Evolutionary conservation across 2,797 vertebrate species (phyloP), one percentile per base, ranked within the genome.

Genomic region (Sebastes trivittatus): DNA sequence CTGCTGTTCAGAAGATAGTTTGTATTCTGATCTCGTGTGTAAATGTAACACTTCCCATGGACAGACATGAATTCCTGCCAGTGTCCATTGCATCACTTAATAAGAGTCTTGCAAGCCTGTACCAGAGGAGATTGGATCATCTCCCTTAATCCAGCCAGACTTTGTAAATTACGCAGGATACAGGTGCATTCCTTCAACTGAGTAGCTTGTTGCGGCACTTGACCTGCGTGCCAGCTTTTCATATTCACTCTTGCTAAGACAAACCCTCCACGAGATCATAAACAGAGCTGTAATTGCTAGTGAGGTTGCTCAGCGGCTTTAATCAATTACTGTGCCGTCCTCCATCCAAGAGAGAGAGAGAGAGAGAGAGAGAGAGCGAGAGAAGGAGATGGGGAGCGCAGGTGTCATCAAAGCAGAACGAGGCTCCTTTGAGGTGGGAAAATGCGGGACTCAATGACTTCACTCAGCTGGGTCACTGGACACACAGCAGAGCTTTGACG

Each of bases 401-500:
- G 94, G 92, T 95, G 93, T 86, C 87, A 84, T 92, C 86, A 89
- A 46, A 87, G 89, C 85, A 90, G 88, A 92, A 83, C 82, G 89
- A 86, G 83, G 63, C 83, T 87, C 84, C 86, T 92, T 89, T 93
- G 89, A 91, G 89, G 85, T 90, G 86, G 87, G 85, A 87, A 49
- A 87, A 89, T 65, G 80, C 54, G 55, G 77, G 90, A 90, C 84
- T 90, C 87, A 92, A 91, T 89, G 90, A 87, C 89, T 92, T 92
- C 86, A 76, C 85, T 94, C 91, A 93, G 92, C 80, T 81, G 90
- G 88, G 91, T 91, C 90, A 90, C 77, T 72, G 88, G 91, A 92
- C 88, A 92, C 89, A 94, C 89, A 93, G 89, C 86, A 55, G 88
- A 87, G 92, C 93, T 93, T 94, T 93, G 94, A 93, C 93, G 87